Percentiles rank a stretch among this genome's conserved stretches.
phyloP scores from a whole-genome alignment of 2,888 invertebrate genomes.

The Cryptus viduatorius region DNA sequence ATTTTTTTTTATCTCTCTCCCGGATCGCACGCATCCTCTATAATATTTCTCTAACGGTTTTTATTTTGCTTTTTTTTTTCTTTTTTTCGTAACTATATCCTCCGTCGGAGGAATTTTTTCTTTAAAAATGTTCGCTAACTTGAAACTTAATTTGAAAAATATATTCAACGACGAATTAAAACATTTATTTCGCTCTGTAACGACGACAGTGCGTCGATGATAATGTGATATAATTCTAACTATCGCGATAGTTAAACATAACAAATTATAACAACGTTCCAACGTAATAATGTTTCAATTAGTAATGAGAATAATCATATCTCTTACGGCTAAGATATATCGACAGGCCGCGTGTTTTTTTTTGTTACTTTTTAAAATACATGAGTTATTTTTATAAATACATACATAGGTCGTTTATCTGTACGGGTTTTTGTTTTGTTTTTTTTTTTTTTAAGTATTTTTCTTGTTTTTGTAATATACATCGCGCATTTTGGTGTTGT shows the following conservation, averaged over 20 bases:
- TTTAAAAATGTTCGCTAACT: not conserved
- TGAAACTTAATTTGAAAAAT: constrained; percentile 45
- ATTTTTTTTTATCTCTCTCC: constrained; percentile 41
- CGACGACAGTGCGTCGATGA: not conserved
- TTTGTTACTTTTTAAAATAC: constrained; percentile 51
- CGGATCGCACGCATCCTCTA: constrained; percentile 8
- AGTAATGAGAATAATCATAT: constrained; percentile 51
- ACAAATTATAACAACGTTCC: constrained; percentile 57
- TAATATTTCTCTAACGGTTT: not conserved
- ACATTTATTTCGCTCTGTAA: constrained; percentile 21
- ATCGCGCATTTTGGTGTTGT: constrained; percentile 70
- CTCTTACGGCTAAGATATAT: constrained; percentile 66
- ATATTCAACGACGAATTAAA: constrained; percentile 20
- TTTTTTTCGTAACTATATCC: constrained; percentile 7
- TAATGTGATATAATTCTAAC: not conserved
- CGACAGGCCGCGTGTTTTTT: constrained; percentile 70
- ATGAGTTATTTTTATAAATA: constrained; percentile 57
- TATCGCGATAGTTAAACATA: constrained; percentile 43
- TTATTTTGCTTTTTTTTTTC: not conserved
- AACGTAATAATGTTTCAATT: constrained; percentile 26
- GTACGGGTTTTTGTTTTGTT: constrained; percentile 43
- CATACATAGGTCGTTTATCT: constrained; percentile 55
- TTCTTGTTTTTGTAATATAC: constrained; percentile 59
- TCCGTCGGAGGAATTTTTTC: constrained; percentile 1
- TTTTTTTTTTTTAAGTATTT: constrained; percentile 32